Percentiles rank a stretch among this genome's conserved stretches.
phyloP scores from a whole-genome alignment of 2,797 vertebrate genomes.

The Masticophis lateralis region DNA sequence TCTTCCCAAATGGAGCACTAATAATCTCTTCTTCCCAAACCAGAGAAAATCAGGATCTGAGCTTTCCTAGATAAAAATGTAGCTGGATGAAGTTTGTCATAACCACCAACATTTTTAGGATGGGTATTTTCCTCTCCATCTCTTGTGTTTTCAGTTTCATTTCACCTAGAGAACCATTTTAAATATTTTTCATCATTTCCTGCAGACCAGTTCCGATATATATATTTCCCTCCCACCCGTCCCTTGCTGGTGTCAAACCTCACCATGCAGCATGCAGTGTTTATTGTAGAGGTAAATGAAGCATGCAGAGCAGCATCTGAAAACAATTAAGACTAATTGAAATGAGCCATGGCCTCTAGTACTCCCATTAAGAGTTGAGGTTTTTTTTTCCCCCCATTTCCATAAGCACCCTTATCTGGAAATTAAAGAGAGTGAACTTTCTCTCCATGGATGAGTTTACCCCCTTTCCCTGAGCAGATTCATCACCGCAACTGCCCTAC shows the following conservation, averaged over 20 bases:
- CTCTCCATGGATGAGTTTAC: not conserved
- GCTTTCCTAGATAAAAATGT: not conserved
- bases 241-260: constrained; percentile 47
- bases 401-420: constrained; percentile 34
- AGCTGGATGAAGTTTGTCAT: not conserved
- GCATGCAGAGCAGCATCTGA: constrained; percentile 70
- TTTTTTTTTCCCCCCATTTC: constrained; percentile 62
- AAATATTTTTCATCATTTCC: constrained; percentile 60
- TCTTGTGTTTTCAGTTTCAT: constrained; percentile 26
- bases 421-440: constrained; percentile 34
- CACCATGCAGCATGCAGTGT: constrained; percentile 42
- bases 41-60: not conserved
- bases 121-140: not conserved
- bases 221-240: constrained; percentile 13
- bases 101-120: not conserved
- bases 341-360: constrained; percentile 59
- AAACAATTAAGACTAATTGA: constrained; percentile 74
- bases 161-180: constrained; percentile 20
- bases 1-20: not conserved
- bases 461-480: constrained; percentile 13
- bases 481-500: not conserved
- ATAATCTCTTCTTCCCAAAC: constrained; percentile 6
- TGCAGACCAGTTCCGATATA: constrained; percentile 45
- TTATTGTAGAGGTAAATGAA: constrained; percentile 74
- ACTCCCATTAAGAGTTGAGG: constrained; percentile 49